These are phyloP conservation scores for Meloidogyne floridensis DNA, from an alignment of 1,140 invertebrate species.

Conservation along the genomic window DNA sequence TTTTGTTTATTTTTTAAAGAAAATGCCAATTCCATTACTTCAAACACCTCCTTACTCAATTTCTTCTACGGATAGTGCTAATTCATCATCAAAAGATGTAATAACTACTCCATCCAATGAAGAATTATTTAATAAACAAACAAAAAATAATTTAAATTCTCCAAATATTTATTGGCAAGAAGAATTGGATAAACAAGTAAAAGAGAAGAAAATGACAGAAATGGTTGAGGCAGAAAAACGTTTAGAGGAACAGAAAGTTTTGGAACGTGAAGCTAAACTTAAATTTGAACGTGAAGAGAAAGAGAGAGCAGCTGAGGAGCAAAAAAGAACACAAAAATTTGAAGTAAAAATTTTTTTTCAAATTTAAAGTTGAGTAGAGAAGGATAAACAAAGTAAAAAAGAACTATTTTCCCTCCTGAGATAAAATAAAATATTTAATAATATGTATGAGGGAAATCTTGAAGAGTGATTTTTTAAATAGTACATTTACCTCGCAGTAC, in stretches of 20 bases:
- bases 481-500: no score
- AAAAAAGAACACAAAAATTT: conserved; percentile 17
- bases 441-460: no score
- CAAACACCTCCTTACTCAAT: not conserved
- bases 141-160: not conserved
- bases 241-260: not conserved
- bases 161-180: conserved; percentile 18
- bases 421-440: no score
- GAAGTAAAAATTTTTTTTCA: not conserved
- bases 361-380: not conserved
- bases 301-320: conserved; percentile 14
- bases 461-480: no score
- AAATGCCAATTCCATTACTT: not conserved
- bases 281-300: conserved; percentile 21
- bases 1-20: not conserved
- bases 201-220: conserved; percentile 12
- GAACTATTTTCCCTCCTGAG: not conserved
- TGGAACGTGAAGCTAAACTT: not conserved
- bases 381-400: not conserved
- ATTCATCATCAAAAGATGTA: not conserved
- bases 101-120: not conserved
- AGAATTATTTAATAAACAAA: not conserved
- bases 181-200: conserved; percentile 24
- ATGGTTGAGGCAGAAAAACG: not conserved
- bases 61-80: not conserved